Conservation (phyloP, 2,797 vertebrate genomes). For the Micrastur ruficollis region DNA sequence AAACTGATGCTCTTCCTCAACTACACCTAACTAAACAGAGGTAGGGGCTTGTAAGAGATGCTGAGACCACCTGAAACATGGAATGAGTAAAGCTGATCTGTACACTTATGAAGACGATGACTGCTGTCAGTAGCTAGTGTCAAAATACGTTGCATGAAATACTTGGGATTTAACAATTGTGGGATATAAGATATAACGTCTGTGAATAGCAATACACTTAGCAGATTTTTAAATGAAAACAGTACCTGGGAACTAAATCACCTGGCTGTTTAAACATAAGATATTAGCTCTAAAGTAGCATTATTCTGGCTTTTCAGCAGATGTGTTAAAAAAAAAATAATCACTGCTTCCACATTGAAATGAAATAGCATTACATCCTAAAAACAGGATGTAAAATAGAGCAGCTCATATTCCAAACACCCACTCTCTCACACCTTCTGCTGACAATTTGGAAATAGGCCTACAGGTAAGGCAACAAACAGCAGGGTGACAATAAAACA, state of each 20-base stretch:
- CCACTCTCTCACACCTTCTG: background rate
- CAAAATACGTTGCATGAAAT: background rate
- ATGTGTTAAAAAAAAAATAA: background rate
- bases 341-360: background rate
- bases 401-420: background rate
- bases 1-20: background rate
- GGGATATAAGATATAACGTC: background rate
- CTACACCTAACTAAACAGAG: background rate
- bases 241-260: background rate
- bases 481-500: background rate
- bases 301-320: background rate
- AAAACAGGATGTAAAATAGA: background rate
- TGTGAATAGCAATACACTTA: background rate
- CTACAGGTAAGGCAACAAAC: background rate
- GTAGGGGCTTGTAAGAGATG: background rate
- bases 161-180: background rate
- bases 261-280: background rate
- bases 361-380: background rate
- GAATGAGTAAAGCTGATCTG: background rate
- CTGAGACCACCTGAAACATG: background rate
- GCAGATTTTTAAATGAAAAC: background rate
- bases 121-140: background rate
- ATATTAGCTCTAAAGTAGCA: background rate
- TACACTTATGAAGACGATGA: rapidly evolving
- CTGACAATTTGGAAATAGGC: background rate